Evolutionary conservation across 2,888 invertebrate species (phyloP).

Genomic region (Silvanus unidentatus): DNA sequence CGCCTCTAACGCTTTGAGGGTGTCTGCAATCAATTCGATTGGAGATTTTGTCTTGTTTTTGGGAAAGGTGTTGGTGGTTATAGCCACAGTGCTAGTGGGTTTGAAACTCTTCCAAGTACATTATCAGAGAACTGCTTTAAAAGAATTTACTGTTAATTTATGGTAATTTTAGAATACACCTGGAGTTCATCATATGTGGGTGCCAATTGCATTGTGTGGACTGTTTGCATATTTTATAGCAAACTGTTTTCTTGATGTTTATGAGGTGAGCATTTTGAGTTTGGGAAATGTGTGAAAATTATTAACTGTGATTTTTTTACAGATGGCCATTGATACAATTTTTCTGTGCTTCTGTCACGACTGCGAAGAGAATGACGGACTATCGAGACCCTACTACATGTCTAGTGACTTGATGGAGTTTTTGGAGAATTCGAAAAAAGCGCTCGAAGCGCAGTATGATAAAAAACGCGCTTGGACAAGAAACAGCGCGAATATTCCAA

Average conservation of each 20-base stretch:
- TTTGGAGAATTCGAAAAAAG: conserved; percentile 56
- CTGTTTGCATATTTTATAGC: conserved; percentile 64
- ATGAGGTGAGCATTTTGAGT: conserved; percentile 52
- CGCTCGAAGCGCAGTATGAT: conserved; percentile 30
- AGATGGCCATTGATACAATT: conserved; percentile 66
- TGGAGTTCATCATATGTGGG: conserved; percentile 55
- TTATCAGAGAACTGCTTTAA: too few species aligned
- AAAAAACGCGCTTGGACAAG: conserved; percentile 4
- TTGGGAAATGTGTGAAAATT: too few species aligned
- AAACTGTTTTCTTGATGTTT: conserved; percentile 67
- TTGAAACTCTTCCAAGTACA: conserved; percentile 54
- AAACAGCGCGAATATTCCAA: conserved; percentile 12
- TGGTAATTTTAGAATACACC: conserved; percentile 47
- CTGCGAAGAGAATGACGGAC: conserved; percentile 59
- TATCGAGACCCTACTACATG: conserved; percentile 58
- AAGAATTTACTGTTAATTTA: neutral
- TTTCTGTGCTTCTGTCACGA: conserved; percentile 67
- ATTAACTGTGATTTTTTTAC: too few species aligned
- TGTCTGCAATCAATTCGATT: conserved; percentile 67
- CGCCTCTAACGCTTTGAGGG: conserved; percentile 57
- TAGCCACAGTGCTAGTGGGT: conserved; percentile 57
- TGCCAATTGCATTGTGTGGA: conserved; percentile 57
- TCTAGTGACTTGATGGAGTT: conserved; percentile 61
- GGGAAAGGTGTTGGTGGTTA: conserved; percentile 61
- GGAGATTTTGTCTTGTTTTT: conserved; percentile 67